Percentiles rank a stretch among this genome's conserved stretches.
These are phyloP conservation scores for Drosophila mayaguana DNA, from an alignment of 2,888 invertebrate species.

Conservation along the genomic window DNA sequence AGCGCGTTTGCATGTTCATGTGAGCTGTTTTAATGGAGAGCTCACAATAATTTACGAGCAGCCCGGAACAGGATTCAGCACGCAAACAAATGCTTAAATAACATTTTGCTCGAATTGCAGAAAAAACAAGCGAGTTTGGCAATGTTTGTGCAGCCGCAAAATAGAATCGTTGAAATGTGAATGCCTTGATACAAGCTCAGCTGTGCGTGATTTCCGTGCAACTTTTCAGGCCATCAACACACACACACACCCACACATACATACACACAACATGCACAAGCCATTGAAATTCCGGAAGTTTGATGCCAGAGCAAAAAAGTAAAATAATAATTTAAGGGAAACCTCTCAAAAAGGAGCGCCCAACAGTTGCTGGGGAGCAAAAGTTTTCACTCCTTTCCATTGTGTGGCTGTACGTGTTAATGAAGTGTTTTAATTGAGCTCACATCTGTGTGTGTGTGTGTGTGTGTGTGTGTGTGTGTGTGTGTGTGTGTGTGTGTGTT, in stretches of 20 bases:
- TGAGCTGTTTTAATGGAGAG: constrained; percentile 61
- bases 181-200: constrained; percentile 8
- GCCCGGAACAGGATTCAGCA: constrained; percentile 44
- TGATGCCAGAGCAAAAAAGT: neutral
- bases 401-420: constrained; percentile 32
- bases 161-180: constrained; percentile 5
- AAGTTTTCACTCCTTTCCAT: constrained; percentile 4
- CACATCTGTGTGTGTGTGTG: neutral
- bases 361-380: constrained; percentile 10
- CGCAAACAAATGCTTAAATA: constrained; percentile 72
- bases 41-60: constrained; percentile 52
- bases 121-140: neutral
- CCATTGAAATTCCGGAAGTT: constrained; percentile 19
- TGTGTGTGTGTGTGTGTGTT: neutral
- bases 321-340: neutral
- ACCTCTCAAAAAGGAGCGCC: neutral
- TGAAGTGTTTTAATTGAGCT: constrained; percentile 60
- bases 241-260: too few species aligned
- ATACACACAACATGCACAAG: constrained; percentile 34
- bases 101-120: constrained; percentile 40
- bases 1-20: constrained; percentile 62
- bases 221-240: constrained; percentile 10
- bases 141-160: constrained; percentile 22
- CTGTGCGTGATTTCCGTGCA: constrained; percentile 28
- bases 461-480: neutral